Evolutionary conservation across 2,888 invertebrate genomes (phyloP).

Genomic region (Agrochola macilenta): DNA sequence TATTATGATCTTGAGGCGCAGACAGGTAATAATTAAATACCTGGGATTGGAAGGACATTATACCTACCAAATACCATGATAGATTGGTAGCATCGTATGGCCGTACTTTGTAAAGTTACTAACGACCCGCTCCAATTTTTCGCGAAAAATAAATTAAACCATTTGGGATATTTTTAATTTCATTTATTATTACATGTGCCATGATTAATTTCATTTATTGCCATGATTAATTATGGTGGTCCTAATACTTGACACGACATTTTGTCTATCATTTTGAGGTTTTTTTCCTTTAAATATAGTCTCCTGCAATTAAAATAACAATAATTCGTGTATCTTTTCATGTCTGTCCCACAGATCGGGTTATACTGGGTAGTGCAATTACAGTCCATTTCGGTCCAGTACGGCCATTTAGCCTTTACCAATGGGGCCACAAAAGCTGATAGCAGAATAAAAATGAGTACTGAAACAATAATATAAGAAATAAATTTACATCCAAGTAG

Average conservation of each 20-base stretch:
- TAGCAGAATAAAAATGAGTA: constrained; percentile 56
- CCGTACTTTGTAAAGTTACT: not conserved
- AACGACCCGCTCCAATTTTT: not conserved
- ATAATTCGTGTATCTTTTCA: constrained; percentile 68
- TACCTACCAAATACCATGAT: too few relatives aligned
- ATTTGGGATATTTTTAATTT: too few relatives aligned
- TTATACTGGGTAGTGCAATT: constrained; percentile 73
- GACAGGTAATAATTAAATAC: not conserved
- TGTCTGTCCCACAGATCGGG: constrained; percentile 73
- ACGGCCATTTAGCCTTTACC: constrained; percentile 23
- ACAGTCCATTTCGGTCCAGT: constrained; percentile 67
- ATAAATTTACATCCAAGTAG: not conserved
- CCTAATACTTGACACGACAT: constrained; percentile 64
- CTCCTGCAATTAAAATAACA: constrained; percentile 72
- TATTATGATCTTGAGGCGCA: constrained; percentile 22
- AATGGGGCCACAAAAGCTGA: constrained; percentile 24
- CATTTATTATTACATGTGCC: not conserved
- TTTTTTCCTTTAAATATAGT: constrained; percentile 57
- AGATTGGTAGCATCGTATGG: not conserved
- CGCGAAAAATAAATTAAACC: too few relatives aligned
- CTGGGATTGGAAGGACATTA: not conserved
- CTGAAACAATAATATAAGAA: constrained; percentile 52
- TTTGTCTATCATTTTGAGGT: constrained; percentile 46
- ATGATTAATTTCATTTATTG: not conserved
- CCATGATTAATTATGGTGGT: constrained; percentile 39